Base-by-base conservation (phyloP, 2,888 invertebrate species). In the Aromia moschata region DNA sequence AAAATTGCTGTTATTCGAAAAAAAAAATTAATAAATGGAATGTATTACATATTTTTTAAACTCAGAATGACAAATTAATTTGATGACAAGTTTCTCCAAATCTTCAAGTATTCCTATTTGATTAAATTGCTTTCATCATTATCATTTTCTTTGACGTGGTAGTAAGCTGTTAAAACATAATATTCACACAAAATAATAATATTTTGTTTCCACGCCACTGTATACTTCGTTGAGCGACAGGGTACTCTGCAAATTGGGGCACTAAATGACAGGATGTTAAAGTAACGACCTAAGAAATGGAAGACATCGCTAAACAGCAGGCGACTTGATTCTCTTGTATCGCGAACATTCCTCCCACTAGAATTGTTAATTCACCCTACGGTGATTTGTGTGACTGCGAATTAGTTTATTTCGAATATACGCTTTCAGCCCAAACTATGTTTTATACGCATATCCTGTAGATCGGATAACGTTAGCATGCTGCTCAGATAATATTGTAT, bases 201-300 rank as follows among this genome's bases (percentile, higher is more conserved):
- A 5, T 25, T 25, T 18, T 41, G 41, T 41, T 9, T 25, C 9
- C 33, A 20, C 59, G 49, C 55, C 59, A 49, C 59, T 62, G 62
- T 37, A 31, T 57, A 59, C 30, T 51, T 47, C 56, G 54, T 56
- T 36, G 54, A 55, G 52, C 44, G 52, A 46, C 44, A 16, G 45
- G 47, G 38, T 49, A 74, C 74, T 75, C 74, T 72, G 74, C 76
- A 77, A 78, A 78, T 78, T 77, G 75, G 75, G 67, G 71, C 70
- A 74, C 74, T 75, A 76, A 77, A 75, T 70, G 75, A 74, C 70
- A 68, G 69, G 65, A 74, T 74, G 74, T 74, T 73, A 72, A 70
- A 72, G 71, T 77, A 76, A 77, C 73, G 75, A 75, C 66, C 75
- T 70, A 71, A 73, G 72, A 70, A 76, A 75, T 74, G 74, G 72